phyloP scores from a whole-genome alignment of 2,888 invertebrate species.

The Oxytorus armatus region DNA sequence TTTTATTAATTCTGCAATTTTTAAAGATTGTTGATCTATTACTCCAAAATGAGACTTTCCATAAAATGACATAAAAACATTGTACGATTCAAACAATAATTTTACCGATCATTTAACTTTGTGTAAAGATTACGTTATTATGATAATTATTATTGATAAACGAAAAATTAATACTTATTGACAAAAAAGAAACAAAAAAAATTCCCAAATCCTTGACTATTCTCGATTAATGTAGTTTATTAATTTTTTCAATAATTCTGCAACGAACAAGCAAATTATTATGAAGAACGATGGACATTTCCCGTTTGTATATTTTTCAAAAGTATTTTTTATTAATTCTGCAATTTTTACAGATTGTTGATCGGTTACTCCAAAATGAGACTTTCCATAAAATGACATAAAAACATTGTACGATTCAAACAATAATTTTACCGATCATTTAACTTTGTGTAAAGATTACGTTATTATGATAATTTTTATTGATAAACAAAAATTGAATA shows the following conservation, averaged over 20 bases:
- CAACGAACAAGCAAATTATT: too few species aligned
- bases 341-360: too few species aligned
- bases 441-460: background rate
- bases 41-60: too few species aligned
- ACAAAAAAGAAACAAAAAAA: background rate
- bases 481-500: background rate
- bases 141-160: conserved; percentile 1
- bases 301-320: too few species aligned
- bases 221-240: too few species aligned
- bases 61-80: background rate
- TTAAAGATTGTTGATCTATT: too few species aligned
- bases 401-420: background rate
- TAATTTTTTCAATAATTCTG: too few species aligned
- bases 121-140: background rate
- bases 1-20: too few species aligned
- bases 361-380: too few species aligned
- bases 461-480: background rate
- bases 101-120: background rate
- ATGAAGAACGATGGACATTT: too few species aligned
- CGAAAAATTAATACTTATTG: background rate
- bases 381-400: background rate
- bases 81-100: background rate
- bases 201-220: background rate
- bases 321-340: too few species aligned
- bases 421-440: background rate